Conservation (phyloP, 2,113 vertebrate genomes). For the Poecilia latipinna region DNA sequence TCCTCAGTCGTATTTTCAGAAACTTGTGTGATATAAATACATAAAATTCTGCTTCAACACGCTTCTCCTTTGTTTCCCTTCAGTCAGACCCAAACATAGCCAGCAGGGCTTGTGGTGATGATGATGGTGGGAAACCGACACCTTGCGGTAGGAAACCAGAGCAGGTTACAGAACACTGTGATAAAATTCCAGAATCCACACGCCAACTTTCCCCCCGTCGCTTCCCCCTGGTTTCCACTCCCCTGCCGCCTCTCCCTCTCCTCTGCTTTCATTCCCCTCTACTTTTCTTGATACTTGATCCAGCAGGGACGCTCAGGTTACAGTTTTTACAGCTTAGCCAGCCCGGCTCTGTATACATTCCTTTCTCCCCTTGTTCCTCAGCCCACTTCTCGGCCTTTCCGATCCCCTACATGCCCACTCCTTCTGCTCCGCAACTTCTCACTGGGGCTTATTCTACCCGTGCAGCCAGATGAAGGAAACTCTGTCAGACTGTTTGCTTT, state of each 20-base stretch:
- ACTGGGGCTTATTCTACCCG: conserved; percentile 95
- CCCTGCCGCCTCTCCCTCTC: conserved; percentile 68
- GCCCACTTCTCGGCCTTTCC: conserved; percentile 69
- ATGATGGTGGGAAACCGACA: conserved; percentile 85
- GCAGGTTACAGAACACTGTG: conserved; percentile 98
- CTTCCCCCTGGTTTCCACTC: conserved; percentile 76
- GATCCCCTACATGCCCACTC: conserved; percentile 63
- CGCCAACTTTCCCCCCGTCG: conserved; percentile 93
- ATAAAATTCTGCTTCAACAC: background rate
- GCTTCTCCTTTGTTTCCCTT: conserved; percentile 79
- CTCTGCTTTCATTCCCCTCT: conserved; percentile 92
- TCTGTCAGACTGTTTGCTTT: conserved; percentile 90
- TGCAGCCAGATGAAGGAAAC: conserved; percentile 94
- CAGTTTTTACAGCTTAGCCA: conserved; percentile 99
- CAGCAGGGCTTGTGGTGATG: conserved; percentile 57
- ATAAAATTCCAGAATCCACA: conserved; percentile 98
- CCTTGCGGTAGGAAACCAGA: conserved; percentile 90
- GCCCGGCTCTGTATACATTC: conserved; percentile 98
- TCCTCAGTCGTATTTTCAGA: conserved; percentile 11
- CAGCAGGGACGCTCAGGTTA: conserved; percentile 88
- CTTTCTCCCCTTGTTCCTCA: conserved; percentile 90
- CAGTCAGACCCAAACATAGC: conserved; percentile 50
- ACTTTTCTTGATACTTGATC: conserved; percentile 99
- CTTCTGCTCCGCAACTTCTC: conserved; percentile 88
- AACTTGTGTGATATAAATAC: conserved; percentile 7